phyloP scores from a whole-genome alignment of 2,888 invertebrate species.

The Cephalotes varians region DNA sequence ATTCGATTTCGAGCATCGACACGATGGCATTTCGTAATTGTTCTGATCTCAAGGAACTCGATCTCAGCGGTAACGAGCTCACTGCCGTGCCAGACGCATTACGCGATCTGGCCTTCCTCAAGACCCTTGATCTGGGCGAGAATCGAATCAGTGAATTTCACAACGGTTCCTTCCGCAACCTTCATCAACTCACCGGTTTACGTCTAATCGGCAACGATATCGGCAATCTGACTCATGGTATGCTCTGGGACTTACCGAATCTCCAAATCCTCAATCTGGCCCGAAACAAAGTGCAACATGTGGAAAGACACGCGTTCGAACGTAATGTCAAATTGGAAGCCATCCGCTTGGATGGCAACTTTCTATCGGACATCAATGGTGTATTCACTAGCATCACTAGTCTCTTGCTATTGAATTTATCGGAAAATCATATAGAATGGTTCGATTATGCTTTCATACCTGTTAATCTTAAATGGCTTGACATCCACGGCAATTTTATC shows the following conservation, averaged over 20 bases:
- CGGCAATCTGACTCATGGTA: constrained; percentile 93
- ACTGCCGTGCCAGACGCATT: constrained; percentile 93
- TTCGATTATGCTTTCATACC: constrained; percentile 97
- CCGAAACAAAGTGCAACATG: constrained; percentile 94
- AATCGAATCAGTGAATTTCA: constrained; percentile 94
- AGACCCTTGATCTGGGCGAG: constrained; percentile 96
- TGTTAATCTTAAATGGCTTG: constrained; percentile 95
- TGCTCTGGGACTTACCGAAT: constrained; percentile 94
- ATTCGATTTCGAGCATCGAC: constrained; percentile 93
- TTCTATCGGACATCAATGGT: constrained; percentile 95
- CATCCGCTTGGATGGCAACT: constrained; percentile 95
- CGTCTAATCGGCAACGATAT: constrained; percentile 96
- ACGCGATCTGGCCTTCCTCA: constrained; percentile 93
- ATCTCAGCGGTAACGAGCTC: constrained; percentile 95
- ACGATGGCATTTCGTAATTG: constrained; percentile 94
- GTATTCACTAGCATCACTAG: constrained; percentile 95
- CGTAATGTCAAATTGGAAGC: constrained; percentile 94
- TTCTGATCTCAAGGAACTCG: constrained; percentile 94
- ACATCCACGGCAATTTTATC: constrained; percentile 96
- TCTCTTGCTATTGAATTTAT: constrained; percentile 94
- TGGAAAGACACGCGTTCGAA: constrained; percentile 94
- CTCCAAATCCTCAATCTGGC: constrained; percentile 95
- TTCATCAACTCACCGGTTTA: constrained; percentile 94
- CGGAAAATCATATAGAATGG: constrained; percentile 96
- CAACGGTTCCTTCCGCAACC: constrained; percentile 94